A percentile compares a stretch with the other conserved stretches of the same genome.
Conservation (phyloP, 2,797 vertebrate species). For the Mionectes olivaceus region DNA sequence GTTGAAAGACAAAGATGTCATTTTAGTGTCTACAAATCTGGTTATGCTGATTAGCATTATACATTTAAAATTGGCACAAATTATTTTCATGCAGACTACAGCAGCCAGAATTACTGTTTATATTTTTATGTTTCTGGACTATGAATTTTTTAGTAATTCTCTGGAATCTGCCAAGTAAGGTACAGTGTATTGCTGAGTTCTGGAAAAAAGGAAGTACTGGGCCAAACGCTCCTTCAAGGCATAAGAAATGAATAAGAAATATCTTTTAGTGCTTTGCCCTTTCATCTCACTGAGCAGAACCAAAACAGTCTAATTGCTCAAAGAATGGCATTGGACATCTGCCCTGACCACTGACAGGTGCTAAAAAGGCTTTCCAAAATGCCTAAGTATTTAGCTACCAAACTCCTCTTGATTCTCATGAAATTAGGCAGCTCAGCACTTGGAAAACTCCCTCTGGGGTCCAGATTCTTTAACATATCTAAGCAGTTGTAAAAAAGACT, state of each 20-base stretch:
- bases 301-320: not conserved
- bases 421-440: not conserved
- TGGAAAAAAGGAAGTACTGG: not conserved
- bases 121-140: conserved; percentile 62
- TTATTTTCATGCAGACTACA: conserved; percentile 30
- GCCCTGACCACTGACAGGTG: not conserved
- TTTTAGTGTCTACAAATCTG: conserved; percentile 2
- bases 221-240: not conserved
- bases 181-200: conserved; percentile 9
- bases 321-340: not conserved
- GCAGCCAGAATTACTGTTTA: conserved; percentile 35
- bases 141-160: conserved; percentile 56
- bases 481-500: not conserved
- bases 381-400: not conserved
- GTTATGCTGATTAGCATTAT: conserved; percentile 47
- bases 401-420: not conserved
- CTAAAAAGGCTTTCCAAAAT: not conserved
- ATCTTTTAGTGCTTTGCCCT: not conserved
- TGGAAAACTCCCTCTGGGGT: not conserved
- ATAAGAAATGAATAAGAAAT: not conserved
- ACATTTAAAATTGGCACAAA: conserved; percentile 47
- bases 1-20: conserved; percentile 34
- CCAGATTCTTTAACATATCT: not conserved
- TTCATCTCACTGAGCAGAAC: not conserved
- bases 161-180: conserved; percentile 39